phyloP scores from a whole-genome alignment of 2,888 invertebrate species.

The Caenorhabditis drosophilae region DNA sequence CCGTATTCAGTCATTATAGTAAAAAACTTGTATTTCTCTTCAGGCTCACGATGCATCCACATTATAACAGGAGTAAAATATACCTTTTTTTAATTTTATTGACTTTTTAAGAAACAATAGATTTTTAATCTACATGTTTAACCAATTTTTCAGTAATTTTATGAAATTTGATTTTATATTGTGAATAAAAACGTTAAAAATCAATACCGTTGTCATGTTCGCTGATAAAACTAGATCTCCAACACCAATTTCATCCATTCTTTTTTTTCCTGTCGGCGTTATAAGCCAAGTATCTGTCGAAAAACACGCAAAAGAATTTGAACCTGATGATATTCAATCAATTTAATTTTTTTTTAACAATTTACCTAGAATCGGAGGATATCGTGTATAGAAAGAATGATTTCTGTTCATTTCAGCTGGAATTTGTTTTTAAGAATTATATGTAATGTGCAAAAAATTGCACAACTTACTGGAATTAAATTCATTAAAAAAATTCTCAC shows the following conservation, averaged over 20 bases:
- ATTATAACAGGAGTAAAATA: slow-evolving; percentile 41
- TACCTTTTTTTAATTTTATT: slow-evolving; percentile 22
- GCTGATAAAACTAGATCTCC: slow-evolving; percentile 44
- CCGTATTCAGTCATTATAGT: slow-evolving; percentile 54
- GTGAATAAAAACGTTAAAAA: no score
- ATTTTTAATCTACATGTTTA: neutral
- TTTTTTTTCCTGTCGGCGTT: slow-evolving; percentile 45
- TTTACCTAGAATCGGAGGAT: neutral
- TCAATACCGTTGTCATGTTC: slow-evolving; percentile 36
- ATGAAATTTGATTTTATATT: neutral
- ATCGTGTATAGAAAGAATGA: neutral
- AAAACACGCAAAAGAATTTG: slow-evolving; percentile 34
- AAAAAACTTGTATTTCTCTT: slow-evolving; percentile 29
- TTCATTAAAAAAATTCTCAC: no score
- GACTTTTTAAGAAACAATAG: no score
- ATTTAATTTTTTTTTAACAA: neutral
- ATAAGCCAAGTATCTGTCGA: slow-evolving; percentile 49
- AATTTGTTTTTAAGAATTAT: no score
- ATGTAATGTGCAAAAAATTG: no score
- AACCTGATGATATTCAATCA: neutral
- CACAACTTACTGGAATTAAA: no score
- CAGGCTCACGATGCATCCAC: slow-evolving; percentile 46
- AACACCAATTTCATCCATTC: slow-evolving; percentile 45
- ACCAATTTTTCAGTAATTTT: neutral
- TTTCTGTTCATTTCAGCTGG: no score